phyloP scores from a whole-genome alignment of 2,797 vertebrate genomes.

The Scyliorhinus canicula region DNA sequence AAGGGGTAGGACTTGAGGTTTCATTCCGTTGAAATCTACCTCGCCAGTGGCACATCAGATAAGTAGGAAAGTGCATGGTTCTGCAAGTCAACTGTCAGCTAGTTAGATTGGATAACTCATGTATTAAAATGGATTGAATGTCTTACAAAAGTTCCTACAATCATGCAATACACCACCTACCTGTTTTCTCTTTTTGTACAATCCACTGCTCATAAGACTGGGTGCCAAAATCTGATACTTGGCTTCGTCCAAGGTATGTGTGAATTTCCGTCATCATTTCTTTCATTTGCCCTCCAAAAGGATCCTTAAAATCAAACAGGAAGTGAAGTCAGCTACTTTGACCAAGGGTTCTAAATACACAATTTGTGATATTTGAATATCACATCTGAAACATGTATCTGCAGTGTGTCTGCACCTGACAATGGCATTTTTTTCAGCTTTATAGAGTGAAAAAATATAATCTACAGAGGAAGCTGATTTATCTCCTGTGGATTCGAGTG shows the following conservation, averaged over 20 bases:
- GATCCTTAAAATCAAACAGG: constrained; percentile 70
- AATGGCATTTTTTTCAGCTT: not conserved
- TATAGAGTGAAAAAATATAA: not conserved
- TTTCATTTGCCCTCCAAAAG: constrained; percentile 79
- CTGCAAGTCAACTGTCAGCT: not conserved
- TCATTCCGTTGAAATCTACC: too few species aligned
- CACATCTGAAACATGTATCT: not conserved
- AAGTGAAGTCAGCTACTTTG: not conserved
- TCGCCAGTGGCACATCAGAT: not conserved
- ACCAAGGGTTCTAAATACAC: constrained; percentile 37
- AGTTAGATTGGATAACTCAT: not conserved
- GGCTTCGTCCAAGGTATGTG: constrained; percentile 61
- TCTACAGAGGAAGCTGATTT: not conserved
- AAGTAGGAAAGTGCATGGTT: not conserved
- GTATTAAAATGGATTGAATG: not conserved
- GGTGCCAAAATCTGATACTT: constrained; percentile 73
- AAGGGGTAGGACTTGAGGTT: too few species aligned
- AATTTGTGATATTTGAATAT: not conserved
- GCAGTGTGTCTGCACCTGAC: not conserved
- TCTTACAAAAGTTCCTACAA: not conserved
- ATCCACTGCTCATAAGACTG: constrained; percentile 92
- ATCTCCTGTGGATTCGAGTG: not conserved
- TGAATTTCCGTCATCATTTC: constrained; percentile 84
- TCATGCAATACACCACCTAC: constrained; percentile 48
- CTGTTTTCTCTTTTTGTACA: constrained; percentile 72